Base-by-base conservation (phyloP, 2,888 invertebrate genomes). In the Troilus luridus region DNA sequence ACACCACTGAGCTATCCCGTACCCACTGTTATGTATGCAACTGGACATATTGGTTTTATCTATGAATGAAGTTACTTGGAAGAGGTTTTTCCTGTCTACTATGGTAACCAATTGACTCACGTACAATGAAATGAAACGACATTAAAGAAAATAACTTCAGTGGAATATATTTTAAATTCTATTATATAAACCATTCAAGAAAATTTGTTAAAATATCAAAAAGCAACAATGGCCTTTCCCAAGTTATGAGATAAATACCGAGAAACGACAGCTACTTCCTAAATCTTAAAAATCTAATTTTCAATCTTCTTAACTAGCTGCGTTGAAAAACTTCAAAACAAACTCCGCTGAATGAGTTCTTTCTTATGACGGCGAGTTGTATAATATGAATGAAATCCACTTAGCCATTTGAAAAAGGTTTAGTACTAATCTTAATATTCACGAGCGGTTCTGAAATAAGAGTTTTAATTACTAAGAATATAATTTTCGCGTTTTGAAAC, bases 201-300 rank as follows among this genome's bases (percentile, higher is more conserved):
- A 72, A 27, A 72, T 24, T 72, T 24, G 9, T 12, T 67, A 24
- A 27, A 67, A 67, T 67, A 27, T 67, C 17, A 17, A 77, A 77
- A 41, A 7, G 19, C 17, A 27, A 67, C 67, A 27, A 67, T 6
- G 14, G 7, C 24, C 14, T 67, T 27, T 7, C 10, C 41, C 9
- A 41, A 77, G 67, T 14, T 67, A n/a, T n/a, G 67, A 67, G 24
- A 24, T 67, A 67, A 67, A 67, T 67, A 24, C 24, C 24, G 17
- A 41, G 72, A 77, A 77, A 77, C 27, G 72, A 17, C 27, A 5
- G 41, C 41, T 21, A 41, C 41, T 67, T 41, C 72, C 5, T 77
- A 41, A 72, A 77, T 72, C n/a, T 24, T 64, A 27, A 27, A 72
- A 77, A 77, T 19, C 72, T 41, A 77, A 27, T 77, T 77, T 77